phyloP scores from a whole-genome alignment of 2,797 vertebrate genomes.

The Merluccius polli region DNA sequence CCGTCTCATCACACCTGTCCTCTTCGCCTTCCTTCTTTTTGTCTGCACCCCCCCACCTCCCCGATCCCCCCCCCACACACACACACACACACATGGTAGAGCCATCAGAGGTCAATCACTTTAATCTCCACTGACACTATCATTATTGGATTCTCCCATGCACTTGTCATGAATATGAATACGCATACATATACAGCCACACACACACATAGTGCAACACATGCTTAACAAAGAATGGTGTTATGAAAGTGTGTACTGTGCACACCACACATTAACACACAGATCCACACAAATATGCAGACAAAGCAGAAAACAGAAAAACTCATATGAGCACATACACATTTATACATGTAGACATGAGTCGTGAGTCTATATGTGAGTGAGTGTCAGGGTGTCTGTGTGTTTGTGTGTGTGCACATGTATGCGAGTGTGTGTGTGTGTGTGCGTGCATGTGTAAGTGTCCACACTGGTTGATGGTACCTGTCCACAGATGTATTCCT shows the following conservation, averaged over 20 bases:
- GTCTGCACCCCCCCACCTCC: constrained; percentile 25
- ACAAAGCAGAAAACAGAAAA: not conserved
- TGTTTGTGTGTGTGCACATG: too few relatives aligned
- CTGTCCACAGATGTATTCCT: constrained; percentile 52
- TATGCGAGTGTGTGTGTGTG: not conserved
- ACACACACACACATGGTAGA: too few relatives aligned
- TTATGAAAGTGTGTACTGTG: not conserved
- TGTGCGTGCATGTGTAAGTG: constrained; percentile 6
- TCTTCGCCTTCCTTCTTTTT: constrained; percentile 11
- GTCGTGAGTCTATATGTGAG: not conserved
- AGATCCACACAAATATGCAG: not conserved
- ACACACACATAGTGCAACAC: not conserved
- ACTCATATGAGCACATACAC: not conserved
- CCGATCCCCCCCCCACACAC: not conserved
- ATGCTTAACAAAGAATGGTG: not conserved
- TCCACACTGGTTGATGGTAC: constrained; percentile 42
- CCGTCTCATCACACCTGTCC: not conserved
- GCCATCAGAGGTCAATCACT: constrained; percentile 68
- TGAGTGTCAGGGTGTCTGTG: not conserved
- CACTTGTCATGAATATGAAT: constrained; percentile 71
- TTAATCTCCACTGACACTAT: constrained; percentile 69
- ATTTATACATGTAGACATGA: not conserved
- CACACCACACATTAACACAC: not conserved
- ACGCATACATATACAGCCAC: constrained; percentile 10
- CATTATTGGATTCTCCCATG: constrained; percentile 63